Base-by-base conservation (phyloP, 2,113 vertebrate species). In the Uria aalge region DNA sequence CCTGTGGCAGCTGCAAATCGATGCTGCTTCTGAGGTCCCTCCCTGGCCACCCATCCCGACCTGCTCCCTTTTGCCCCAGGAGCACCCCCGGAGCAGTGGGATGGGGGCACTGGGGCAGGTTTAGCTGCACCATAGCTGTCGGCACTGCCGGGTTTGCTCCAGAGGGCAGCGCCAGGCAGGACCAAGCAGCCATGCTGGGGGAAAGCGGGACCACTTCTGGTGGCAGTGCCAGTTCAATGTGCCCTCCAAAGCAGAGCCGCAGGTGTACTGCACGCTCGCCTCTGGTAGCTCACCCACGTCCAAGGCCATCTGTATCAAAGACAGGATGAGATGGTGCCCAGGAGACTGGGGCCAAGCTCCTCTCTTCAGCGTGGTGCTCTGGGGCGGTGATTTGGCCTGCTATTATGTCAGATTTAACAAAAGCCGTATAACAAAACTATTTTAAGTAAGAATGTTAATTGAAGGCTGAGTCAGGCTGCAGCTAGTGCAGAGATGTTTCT, bases 401-500 rank as follows among this genome's bases (percentile, higher is more conserved):
- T 95, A 57, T 97, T 97, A 96, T 85, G 83, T 95, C 94, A 97
- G 77, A 89, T 68, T 77, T 66, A 92, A 97, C 94, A 95, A 89
- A 96, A 97, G 92, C 95, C 78, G 34, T 94, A 85, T 68, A 94
- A 92, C 83, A 97, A 91, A 96, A 81, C 91, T 96, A 96, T 96
- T 96, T 94, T 88, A 92, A 96, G 96, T 76, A 95, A 93, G 95
- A 95, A 97, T 97, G 85, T 91, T 97, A 97, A 97, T 92, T 95
- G 96, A 95, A 87, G 95, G 80, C 94, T 97, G 97, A 97, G 94
- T 97, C 97, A 97, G 92, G 94, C 95, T 95, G 83, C 80, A 94
- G 92, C 95, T 91, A 95, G 83, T 20, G 6, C 66, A 87, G 84
- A 91, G 92, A 91, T 94, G 94, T 62, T 95, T 95, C 72, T 94